Evolutionary conservation across 2,797 vertebrate genomes (phyloP).

Genomic region (Darevskia nairensis): DNA sequence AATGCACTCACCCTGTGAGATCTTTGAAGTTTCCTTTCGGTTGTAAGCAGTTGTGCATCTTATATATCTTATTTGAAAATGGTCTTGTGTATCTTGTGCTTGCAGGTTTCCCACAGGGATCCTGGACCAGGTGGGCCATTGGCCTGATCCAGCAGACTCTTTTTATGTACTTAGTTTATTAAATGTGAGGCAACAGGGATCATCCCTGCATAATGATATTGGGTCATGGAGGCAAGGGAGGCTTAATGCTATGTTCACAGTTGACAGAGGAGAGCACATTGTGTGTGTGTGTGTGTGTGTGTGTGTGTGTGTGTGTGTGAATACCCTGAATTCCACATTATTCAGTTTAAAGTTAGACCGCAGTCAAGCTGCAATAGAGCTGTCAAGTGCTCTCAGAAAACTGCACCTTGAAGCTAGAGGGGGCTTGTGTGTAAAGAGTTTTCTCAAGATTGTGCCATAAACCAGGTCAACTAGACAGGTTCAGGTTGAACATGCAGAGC

Average conservation of each 20-base stretch:
- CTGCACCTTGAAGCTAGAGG: background rate
- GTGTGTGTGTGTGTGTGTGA: no score
- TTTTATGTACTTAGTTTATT: background rate
- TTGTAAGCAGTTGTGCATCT: constrained; percentile 37
- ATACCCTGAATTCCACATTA: background rate
- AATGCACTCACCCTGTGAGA: background rate
- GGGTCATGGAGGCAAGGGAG: background rate
- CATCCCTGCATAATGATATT: background rate
- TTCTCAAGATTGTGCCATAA: background rate
- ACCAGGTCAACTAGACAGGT: background rate
- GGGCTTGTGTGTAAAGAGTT: background rate
- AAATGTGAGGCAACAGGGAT: background rate
- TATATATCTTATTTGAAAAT: background rate
- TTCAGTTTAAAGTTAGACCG: background rate
- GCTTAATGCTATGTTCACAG: background rate
- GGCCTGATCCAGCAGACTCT: no score
- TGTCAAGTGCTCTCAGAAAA: background rate
- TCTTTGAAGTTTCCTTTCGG: constrained; percentile 47
- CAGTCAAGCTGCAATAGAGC: background rate
- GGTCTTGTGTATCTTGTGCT: background rate
- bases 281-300: no score
- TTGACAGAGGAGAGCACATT: background rate
- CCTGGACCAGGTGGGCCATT: no score
- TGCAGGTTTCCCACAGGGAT: no score
- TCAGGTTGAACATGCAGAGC: background rate